Conservation (phyloP, 2,113 vertebrate species). For the Gobio gobio region DNA sequence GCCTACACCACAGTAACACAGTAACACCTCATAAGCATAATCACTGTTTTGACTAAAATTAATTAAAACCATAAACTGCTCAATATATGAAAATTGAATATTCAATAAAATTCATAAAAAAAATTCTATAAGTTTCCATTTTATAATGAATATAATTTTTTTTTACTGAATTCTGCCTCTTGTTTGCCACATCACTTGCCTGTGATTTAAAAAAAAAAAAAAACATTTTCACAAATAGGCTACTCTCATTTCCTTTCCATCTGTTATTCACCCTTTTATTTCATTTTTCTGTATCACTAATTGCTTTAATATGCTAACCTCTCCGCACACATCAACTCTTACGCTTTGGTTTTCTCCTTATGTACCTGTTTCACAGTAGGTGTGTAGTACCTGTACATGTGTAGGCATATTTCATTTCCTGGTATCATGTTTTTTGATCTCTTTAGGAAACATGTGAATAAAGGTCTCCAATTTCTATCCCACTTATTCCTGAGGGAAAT, state of each 20-base stretch:
- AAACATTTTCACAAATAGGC: no score
- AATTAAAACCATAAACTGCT: not conserved
- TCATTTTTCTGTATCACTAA: slow-evolving; percentile 19
- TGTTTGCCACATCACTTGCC: no score
- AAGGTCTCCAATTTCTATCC: slow-evolving; percentile 28
- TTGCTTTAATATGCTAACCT: slow-evolving; percentile 43
- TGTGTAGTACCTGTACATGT: not conserved
- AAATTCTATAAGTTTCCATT: not conserved
- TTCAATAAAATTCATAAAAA: not conserved
- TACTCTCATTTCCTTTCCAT: no score
- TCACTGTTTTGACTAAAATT: no score
- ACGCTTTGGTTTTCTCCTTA: not conserved
- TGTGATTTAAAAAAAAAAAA: no score
- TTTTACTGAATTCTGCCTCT: no score
- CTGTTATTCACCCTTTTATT: slow-evolving; percentile 21
- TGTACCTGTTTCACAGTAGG: not conserved
- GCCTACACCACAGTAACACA: no score
- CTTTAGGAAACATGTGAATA: slow-evolving; percentile 11
- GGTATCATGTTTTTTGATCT: slow-evolving; percentile 4
- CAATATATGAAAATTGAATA: not conserved
- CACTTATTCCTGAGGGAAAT: slow-evolving; percentile 57
- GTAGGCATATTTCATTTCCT: not conserved
- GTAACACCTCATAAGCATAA: no score
- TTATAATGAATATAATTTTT: not conserved
- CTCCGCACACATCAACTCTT: slow-evolving; percentile 17